These are phyloP conservation scores for Fregetta grallaria DNA, from an alignment of 2,113 vertebrate species.

Conservation along the genomic window DNA sequence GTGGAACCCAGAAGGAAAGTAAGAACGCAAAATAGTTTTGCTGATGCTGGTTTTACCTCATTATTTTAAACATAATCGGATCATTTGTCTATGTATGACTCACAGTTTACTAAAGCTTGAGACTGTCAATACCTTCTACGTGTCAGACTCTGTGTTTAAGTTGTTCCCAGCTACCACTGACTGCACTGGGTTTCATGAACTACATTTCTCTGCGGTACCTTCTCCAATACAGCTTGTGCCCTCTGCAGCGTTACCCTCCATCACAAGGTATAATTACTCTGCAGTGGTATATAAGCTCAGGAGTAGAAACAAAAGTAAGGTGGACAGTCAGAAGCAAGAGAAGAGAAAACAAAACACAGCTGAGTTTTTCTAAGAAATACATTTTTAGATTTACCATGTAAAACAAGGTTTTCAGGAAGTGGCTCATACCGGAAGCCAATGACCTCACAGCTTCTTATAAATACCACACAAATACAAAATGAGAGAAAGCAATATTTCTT, in stretches of 20 bases:
- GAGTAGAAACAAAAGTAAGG: not conserved
- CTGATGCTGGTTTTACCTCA: not conserved
- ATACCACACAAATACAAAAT: constrained; percentile 1
- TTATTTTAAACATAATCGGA: not conserved
- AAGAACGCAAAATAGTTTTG: not conserved
- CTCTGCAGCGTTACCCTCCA: not conserved
- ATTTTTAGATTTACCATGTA: constrained; percentile 42
- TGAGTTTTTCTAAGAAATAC: constrained; percentile 57
- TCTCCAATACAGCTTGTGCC: not conserved
- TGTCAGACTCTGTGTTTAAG: not conserved
- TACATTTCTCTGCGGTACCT: not conserved
- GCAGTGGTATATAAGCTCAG: fast-evolving
- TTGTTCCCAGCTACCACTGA: not conserved
- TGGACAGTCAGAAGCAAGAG: not conserved
- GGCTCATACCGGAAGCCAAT: constrained; percentile 38
- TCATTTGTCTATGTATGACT: not conserved
- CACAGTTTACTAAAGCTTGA: not conserved
- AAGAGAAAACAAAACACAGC: constrained; percentile 35
- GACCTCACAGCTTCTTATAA: constrained; percentile 56
- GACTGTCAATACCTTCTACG: not conserved
- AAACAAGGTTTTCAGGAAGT: constrained; percentile 54
- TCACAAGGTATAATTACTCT: not conserved
- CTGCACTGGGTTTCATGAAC: not conserved
- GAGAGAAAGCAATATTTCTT: not conserved
- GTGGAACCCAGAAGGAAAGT: not conserved